Conservation (phyloP, 2,113 vertebrate species). For the Brevimyrus niger region DNA sequence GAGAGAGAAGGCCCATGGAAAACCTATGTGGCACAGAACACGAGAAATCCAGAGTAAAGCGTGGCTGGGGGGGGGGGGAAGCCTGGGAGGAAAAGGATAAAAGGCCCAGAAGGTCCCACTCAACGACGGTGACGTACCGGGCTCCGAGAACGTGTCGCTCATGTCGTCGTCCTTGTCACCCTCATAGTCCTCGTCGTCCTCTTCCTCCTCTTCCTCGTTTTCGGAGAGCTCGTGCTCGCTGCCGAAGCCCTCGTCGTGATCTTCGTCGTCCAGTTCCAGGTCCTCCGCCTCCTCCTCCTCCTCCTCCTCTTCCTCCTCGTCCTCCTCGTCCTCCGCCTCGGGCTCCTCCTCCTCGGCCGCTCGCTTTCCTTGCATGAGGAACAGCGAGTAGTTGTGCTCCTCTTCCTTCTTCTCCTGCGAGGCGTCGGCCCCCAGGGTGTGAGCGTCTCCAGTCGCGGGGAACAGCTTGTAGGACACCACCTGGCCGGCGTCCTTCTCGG, state of each 20-base stretch:
- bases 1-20: neutral
- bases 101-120: neutral
- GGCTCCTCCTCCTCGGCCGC: constrained; percentile 68
- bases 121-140: constrained; percentile 60
- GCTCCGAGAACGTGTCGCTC: constrained; percentile 95
- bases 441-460: constrained; percentile 43
- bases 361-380: constrained; percentile 66
- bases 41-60: neutral
- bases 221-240: constrained; percentile 94
- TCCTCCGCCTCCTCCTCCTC: constrained; percentile 81
- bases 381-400: constrained; percentile 97
- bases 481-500: constrained; percentile 33
- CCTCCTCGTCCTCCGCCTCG: constrained; percentile 62
- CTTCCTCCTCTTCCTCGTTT: constrained; percentile 74
- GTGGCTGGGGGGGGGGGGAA: neutral
- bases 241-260: constrained; percentile 94
- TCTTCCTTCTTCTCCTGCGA: constrained; percentile 93
- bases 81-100: neutral
- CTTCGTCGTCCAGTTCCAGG: constrained; percentile 83
- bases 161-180: constrained; percentile 94
- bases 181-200: constrained; percentile 76
- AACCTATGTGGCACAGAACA: neutral
- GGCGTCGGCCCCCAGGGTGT: constrained; percentile 60
- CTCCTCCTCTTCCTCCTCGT: constrained; percentile 62
- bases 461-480: constrained; percentile 51